Percentiles rank a stretch among this genome's conserved stretches.
These are phyloP conservation scores for Drosophila anomelani DNA, from an alignment of 2,888 invertebrate genomes.

Conservation along the genomic window DNA sequence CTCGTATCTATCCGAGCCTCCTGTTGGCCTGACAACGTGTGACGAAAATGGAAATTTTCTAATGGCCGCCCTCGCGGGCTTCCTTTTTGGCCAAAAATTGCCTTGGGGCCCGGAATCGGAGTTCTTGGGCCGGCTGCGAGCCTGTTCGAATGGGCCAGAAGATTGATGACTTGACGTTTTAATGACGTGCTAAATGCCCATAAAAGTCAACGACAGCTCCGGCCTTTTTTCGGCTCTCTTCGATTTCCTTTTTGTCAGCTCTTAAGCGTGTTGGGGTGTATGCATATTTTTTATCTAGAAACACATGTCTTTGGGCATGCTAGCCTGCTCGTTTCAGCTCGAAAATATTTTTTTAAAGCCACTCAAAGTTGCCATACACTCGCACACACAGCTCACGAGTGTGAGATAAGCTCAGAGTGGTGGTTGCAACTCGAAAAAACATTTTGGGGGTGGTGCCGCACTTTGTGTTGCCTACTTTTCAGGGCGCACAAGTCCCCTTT, in stretches of 20 bases:
- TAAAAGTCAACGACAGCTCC: conserved; percentile 65
- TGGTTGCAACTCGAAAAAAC: not conserved
- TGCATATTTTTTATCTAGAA: conserved; percentile 35
- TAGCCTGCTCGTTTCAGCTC: conserved; percentile 67
- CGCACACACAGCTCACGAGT: conserved; percentile 3
- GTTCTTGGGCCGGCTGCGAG: conserved; percentile 69
- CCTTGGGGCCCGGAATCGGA: conserved; percentile 69
- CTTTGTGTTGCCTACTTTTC: conserved; percentile 29
- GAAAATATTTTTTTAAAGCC: conserved; percentile 74
- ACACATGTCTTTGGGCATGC: conserved; percentile 55
- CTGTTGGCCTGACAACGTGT: conserved; percentile 81
- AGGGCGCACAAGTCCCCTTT: conserved; percentile 1
- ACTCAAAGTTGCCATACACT: conserved; percentile 25
- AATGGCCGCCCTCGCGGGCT: conserved; percentile 57
- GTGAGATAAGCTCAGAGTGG: conserved; percentile 2
- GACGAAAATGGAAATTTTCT: conserved; percentile 84
- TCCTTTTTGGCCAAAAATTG: conserved; percentile 36
- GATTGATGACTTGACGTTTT: conserved; percentile 85
- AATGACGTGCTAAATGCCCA: conserved; percentile 82
- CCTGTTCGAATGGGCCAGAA: conserved; percentile 83
- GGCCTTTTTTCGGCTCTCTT: conserved; percentile 14
- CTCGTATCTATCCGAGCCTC: conserved; percentile 19
- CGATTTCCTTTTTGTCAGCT: conserved; percentile 26
- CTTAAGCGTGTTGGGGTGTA: not conserved
- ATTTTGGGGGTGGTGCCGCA: not conserved